These are phyloP conservation scores for Enteromius anoplus DNA, from an alignment of 2,797 vertebrate genomes.

Conservation along the genomic window DNA sequence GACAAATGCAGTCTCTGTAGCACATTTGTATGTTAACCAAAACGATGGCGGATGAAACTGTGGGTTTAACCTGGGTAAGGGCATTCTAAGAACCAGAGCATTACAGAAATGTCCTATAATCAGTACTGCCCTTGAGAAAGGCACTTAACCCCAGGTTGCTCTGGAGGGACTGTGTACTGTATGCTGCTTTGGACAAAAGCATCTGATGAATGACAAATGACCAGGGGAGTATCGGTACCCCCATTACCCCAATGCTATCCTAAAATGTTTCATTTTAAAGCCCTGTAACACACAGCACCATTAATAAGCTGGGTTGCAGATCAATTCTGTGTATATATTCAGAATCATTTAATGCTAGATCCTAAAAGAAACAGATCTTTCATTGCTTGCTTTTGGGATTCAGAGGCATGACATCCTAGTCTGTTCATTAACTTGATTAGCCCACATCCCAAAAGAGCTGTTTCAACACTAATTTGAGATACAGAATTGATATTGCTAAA, in stretches of 20 bases:
- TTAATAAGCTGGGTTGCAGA: neutral
- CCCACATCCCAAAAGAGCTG: neutral
- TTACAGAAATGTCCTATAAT: constrained; percentile 66
- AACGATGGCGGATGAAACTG: neutral
- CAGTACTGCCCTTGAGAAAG: constrained; percentile 41
- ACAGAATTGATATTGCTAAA: constrained; percentile 17
- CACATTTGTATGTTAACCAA: neutral
- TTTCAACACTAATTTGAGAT: neutral
- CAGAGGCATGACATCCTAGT: neutral
- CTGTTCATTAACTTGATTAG: neutral
- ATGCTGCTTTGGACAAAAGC: constrained; percentile 18
- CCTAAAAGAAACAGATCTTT: neutral
- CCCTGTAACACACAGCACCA: constrained; percentile 39
- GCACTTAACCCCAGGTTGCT: constrained; percentile 44
- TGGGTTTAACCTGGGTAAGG: constrained; percentile 29
- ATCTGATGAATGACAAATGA: constrained; percentile 19
- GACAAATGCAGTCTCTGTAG: constrained; percentile 9
- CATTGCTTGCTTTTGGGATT: neutral
- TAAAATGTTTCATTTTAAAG: constrained; percentile 17
- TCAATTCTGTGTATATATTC: neutral
- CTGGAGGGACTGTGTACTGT: constrained; percentile 19
- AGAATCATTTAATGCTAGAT: neutral
- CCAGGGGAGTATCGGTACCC: neutral
- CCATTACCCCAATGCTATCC: neutral
- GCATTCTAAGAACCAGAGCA: constrained; percentile 65